Conservation (phyloP, 1,140 invertebrate species). For the Thaumatotibia leucotreta region DNA sequence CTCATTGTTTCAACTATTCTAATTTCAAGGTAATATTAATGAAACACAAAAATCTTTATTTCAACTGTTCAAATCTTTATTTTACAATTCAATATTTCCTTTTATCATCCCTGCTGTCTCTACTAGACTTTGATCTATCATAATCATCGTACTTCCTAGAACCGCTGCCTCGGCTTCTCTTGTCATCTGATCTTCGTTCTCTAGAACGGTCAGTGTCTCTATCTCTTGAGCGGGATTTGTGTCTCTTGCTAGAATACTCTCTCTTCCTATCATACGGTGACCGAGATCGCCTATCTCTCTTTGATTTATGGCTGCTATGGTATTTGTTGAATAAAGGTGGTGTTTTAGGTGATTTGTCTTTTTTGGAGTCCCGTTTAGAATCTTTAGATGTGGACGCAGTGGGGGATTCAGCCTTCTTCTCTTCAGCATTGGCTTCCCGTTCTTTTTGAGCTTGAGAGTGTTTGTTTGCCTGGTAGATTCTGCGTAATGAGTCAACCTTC, state of each 20-base stretch:
- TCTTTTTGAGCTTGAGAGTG: conserved; percentile 61
- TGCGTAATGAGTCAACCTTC: conserved; percentile 62
- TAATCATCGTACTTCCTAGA: conserved; percentile 74
- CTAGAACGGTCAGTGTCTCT: conserved; percentile 58
- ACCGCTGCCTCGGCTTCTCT: conserved; percentile 35
- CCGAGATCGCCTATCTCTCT: conserved; percentile 64
- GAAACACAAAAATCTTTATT: not conserved
- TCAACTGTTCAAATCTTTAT: not conserved
- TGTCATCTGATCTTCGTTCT: conserved; percentile 59
- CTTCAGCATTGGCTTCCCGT: conserved; percentile 51
- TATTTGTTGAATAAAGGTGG: conserved; percentile 65
- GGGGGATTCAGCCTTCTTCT: conserved; percentile 59
- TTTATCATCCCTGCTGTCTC: conserved; percentile 69
- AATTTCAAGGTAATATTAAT: not conserved
- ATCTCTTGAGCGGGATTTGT: conserved; percentile 64
- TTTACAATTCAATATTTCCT: conserved; percentile 58
- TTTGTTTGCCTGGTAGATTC: conserved; percentile 70
- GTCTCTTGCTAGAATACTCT: conserved; percentile 65
- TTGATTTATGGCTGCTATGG: conserved; percentile 67
- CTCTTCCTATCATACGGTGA: conserved; percentile 73
- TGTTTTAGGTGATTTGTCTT: conserved; percentile 69
- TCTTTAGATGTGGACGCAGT: conserved; percentile 62
- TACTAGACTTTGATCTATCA: conserved; percentile 64
- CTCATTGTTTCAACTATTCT: not conserved
- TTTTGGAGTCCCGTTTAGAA: conserved; percentile 54